Percentiles rank a stretch among this genome's conserved stretches.
These are phyloP conservation scores for Iguana delicatissima DNA, from an alignment of 2,797 vertebrate species.

Conservation along the genomic window DNA sequence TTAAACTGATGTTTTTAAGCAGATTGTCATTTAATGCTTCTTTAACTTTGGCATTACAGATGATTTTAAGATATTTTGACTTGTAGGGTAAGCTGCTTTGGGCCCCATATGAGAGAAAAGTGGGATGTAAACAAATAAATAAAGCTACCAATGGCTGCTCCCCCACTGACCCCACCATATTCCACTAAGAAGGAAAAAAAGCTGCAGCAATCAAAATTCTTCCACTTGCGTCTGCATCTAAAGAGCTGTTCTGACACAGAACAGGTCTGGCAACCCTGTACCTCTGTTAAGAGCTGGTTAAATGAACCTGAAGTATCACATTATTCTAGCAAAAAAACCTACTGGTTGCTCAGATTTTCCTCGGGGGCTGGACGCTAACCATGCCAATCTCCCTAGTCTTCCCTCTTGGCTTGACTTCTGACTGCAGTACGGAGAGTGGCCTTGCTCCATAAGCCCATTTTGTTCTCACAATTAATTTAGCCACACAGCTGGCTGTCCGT, in stretches of 20 bases:
- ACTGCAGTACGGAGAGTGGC: neutral
- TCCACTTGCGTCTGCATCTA: neutral
- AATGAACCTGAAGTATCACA: neutral
- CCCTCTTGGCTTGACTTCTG: neutral
- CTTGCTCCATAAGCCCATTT: neutral
- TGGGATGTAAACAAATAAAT: neutral
- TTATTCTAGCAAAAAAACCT: neutral
- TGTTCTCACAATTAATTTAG: neutral
- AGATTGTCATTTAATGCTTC: too few species aligned
- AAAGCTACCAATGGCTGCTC: neutral
- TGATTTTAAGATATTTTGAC: too few species aligned
- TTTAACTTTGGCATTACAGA: too few species aligned
- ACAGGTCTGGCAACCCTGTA: neutral
- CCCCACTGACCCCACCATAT: too few species aligned
- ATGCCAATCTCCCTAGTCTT: neutral
- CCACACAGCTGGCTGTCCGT: neutral
- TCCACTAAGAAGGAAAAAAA: neutral
- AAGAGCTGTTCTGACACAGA: neutral
- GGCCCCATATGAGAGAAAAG: neutral
- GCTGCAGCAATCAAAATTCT: neutral
- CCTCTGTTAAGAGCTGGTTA: neutral
- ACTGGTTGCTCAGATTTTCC: neutral
- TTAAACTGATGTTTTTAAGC: too few species aligned
- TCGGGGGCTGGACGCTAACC: neutral
- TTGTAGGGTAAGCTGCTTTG: neutral